Conservation (phyloP, 1,140 invertebrate species). For the Ctenoplectra terminalis region DNA sequence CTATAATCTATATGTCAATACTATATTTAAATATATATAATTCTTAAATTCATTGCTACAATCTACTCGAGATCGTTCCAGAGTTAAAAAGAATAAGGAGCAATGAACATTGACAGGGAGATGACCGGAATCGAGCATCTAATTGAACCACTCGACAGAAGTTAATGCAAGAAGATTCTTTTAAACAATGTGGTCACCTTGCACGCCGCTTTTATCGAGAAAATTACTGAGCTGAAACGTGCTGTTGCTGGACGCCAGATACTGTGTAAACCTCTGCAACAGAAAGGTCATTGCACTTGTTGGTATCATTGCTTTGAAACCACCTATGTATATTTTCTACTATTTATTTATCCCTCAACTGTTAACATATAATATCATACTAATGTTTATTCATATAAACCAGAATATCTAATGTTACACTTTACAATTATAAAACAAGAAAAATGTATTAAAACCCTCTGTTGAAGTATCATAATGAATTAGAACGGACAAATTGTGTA, state of each 20-base stretch:
- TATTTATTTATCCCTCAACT: not conserved
- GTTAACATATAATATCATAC: not conserved
- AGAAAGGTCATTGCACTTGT: conserved; percentile 41
- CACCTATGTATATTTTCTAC: too few relatives aligned
- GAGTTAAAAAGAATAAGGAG: conserved; percentile 1
- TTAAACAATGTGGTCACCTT: conserved; percentile 87
- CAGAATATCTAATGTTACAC: too few relatives aligned
- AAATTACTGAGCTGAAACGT: conserved; percentile 99
- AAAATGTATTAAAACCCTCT: too few relatives aligned
- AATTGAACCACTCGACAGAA: conserved; percentile 33
- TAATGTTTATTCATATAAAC: too few relatives aligned
- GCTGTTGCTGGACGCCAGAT: conserved; percentile 99
- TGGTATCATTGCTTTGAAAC: not conserved
- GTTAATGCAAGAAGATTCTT: conserved; percentile 3
- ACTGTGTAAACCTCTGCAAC: conserved; percentile 98
- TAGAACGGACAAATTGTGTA: not conserved
- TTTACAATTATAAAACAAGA: too few relatives aligned
- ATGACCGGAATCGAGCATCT: not conserved
- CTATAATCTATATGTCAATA: too few relatives aligned
- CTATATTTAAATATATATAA: not conserved
- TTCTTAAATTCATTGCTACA: not conserved
- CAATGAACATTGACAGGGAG: conserved; percentile 3
- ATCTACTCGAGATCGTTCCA: not conserved
- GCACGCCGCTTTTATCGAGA: conserved; percentile 97
- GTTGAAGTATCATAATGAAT: too few relatives aligned